Base-by-base conservation (phyloP, 2,113 vertebrate genomes). In the Cyanoderma ruficeps region DNA sequence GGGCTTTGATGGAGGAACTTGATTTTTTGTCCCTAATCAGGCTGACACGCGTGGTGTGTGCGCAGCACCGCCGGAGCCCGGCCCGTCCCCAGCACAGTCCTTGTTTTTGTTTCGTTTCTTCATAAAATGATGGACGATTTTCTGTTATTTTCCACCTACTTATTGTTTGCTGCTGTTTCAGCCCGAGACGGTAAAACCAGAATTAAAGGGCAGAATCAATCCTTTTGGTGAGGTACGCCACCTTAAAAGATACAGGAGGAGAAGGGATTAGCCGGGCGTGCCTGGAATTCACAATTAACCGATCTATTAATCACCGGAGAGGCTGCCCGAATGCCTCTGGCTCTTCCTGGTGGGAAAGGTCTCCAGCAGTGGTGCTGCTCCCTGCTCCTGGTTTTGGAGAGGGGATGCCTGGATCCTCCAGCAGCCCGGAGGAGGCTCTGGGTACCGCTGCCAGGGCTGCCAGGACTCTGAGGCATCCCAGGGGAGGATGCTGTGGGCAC, bases 241-340 rank as follows among this genome's bases (percentile, higher is more conserved):
- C 63, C 11, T 21, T 83, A 33, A 84, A 59, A 72, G 82, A 64
- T 44, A 46, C 57, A 30, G 64, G 11, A 60, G 85, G 92, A 61
- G 90, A 90, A 28, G 59, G 65, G 95, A 87, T 93, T 90, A 95
- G 64, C 55, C 21, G n/a, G 47, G 78, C 39, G 55, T 76, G 94
- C 75, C 57, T 65, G 24, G 95, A 69, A 56, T 96, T 85, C 46
- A 4, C 33, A 93, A 94, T 81, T 53, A 84, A 78, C 68, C 0
- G 0, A 50, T 49, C 77, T 31, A 17, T 89, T 84, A 85, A 89
- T 93, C 76, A 84, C 84, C 5, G 3, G 33, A 53, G 89, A 67
- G 39, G 70, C 28, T 75, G 82, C 74, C 37, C 18, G 2, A 46
- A 14, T 4, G 44, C 68, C 67, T 71, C 61, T 16, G 47, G 35